Evolutionary conservation across 1,140 invertebrate genomes (phyloP).

Genomic region (Aplysia californica): DNA sequence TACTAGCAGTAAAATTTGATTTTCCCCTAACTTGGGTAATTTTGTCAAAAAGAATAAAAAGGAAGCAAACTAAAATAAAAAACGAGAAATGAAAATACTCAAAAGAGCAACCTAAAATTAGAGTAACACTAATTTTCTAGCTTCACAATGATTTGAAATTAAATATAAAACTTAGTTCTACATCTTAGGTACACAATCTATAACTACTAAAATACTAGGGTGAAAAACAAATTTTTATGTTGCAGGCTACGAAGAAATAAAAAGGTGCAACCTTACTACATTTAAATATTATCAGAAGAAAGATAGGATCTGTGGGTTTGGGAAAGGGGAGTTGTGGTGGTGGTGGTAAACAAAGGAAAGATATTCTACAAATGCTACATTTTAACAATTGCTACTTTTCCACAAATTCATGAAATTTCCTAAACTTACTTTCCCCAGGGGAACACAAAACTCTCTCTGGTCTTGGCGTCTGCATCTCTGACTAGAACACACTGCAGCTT

Average conservation of each 20-base stretch:
- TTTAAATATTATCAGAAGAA: not conserved
- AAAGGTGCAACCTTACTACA: not conserved
- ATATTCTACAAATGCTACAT: not conserved
- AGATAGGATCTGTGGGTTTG: no score
- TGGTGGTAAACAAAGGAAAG: not conserved
- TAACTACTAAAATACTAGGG: not conserved
- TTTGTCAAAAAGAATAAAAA: no score
- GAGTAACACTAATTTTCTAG: no score
- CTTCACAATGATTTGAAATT: no score
- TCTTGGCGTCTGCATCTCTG: slow-evolving; percentile 38
- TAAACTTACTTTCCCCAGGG: slow-evolving; percentile 43
- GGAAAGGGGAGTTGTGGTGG: no score
- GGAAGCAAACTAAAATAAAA: no score
- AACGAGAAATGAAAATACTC: no score
- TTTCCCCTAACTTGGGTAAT: no score
- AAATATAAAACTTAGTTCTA: no score
- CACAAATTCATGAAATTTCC: not conserved
- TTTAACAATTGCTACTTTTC: no score
- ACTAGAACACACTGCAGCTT: slow-evolving; percentile 56
- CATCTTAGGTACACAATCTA: not conserved
- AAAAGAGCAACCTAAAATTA: no score
- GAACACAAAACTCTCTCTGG: slow-evolving; percentile 45
- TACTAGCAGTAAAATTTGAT: no score
- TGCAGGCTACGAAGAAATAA: not conserved
- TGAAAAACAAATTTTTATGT: not conserved